phyloP scores from a whole-genome alignment of 2,888 invertebrate species.

The Coelopa pilipes region DNA sequence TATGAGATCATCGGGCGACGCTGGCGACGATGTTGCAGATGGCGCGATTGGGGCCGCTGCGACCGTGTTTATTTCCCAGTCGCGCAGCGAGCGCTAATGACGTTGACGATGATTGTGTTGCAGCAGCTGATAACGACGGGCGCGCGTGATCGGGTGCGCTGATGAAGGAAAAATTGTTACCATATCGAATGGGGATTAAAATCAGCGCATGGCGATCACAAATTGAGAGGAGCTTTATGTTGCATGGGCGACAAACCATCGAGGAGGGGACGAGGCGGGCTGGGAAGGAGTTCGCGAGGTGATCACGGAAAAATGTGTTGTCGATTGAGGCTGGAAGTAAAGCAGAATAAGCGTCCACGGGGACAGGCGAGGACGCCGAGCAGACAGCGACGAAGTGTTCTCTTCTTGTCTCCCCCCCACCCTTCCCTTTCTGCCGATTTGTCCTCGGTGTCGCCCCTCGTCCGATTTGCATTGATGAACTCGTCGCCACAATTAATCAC shows the following conservation, averaged over 20 bases:
- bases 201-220: conserved; percentile 51
- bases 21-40: conserved; percentile 15
- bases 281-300: neutral
- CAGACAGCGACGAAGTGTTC: too few relatives aligned
- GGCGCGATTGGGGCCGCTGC: conserved; percentile 28
- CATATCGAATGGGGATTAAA: conserved; percentile 63
- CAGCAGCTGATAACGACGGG: conserved; percentile 18
- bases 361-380: too few relatives aligned
- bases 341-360: too few relatives aligned
- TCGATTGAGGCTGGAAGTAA: too few relatives aligned
- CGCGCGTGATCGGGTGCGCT: conserved; percentile 39
- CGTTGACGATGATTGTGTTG: conserved; percentile 11
- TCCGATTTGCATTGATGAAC: neutral
- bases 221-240: conserved; percentile 34
- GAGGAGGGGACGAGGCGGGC: conserved; percentile 11
- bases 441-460: neutral
- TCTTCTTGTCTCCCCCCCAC: too few relatives aligned
- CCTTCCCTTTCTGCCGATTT: neutral
- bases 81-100: conserved; percentile 1
- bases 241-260: conserved; percentile 24
- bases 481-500: conserved; percentile 24
- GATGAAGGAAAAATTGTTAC: conserved; percentile 61
- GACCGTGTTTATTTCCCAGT: conserved; percentile 10
- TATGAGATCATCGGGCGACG: conserved; percentile 28
- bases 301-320: neutral